phyloP scores from a whole-genome alignment of 2,888 invertebrate species.

The Perizoma flavofasciatum region DNA sequence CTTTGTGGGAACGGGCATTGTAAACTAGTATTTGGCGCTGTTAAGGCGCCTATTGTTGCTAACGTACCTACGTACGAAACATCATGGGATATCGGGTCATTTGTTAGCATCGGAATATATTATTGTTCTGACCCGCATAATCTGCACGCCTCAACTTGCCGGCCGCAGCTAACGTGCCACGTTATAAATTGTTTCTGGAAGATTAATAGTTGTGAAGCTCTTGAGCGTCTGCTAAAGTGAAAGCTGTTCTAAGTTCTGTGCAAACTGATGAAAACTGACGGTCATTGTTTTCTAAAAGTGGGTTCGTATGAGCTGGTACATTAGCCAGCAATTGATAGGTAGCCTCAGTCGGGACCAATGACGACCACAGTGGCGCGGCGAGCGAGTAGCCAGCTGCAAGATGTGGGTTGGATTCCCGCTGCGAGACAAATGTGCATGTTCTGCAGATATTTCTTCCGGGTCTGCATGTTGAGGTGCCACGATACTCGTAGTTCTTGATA shows the following conservation, averaged over 20 bases:
- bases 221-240: slow-evolving; percentile 69
- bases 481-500: no score
- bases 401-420: no score
- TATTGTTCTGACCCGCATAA: slow-evolving; percentile 43
- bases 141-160: slow-evolving; percentile 18
- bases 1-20: no score
- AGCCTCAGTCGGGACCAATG: no score
- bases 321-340: not conserved
- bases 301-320: not conserved
- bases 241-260: slow-evolving; percentile 57
- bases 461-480: no score
- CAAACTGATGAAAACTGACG: slow-evolving; percentile 45
- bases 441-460: no score
- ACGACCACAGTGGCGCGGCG: no score
- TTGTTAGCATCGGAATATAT: slow-evolving; percentile 58
- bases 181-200: slow-evolving; percentile 77
- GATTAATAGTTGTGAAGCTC: slow-evolving; percentile 72
- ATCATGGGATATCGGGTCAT: slow-evolving; percentile 51
- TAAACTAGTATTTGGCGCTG: no score
- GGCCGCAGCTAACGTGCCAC: slow-evolving; percentile 30
- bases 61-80: slow-evolving; percentile 35
- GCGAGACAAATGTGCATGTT: no score
- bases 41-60: no score
- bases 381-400: no score
- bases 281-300: slow-evolving; percentile 34